Evolutionary conservation across 1,140 invertebrate species (phyloP).

Genomic region (Colletes latitarsis): DNA sequence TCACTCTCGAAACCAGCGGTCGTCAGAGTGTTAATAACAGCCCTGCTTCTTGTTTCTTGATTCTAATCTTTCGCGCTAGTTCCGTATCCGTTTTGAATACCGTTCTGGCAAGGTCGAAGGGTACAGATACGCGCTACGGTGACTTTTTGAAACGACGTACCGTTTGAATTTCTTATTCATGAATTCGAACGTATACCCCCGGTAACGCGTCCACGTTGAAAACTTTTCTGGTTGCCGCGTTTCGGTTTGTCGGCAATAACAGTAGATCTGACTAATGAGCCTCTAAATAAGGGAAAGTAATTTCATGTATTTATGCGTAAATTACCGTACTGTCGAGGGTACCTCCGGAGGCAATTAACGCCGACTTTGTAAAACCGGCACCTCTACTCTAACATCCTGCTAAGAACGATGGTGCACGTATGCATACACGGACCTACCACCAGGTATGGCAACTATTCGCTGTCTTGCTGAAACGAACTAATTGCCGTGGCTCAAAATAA

Average conservation of each 20-base stretch:
- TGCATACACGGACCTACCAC: slow-evolving; percentile 44
- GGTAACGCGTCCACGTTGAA: background rate
- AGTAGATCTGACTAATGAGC: slow-evolving; percentile 80
- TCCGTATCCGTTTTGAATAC: no score
- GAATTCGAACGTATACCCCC: background rate
- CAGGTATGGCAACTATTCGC: slow-evolving; percentile 57
- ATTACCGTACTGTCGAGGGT: slow-evolving; percentile 72
- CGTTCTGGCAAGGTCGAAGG: no score
- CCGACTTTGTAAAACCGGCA: slow-evolving; percentile 75
- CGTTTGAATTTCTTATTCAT: background rate
- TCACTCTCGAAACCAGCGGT: no score
- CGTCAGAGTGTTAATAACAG: no score
- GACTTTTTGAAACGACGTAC: background rate
- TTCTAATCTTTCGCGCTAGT: no score
- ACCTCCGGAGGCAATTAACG: slow-evolving; percentile 78
- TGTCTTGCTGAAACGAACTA: slow-evolving; percentile 61
- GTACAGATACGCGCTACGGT: background rate
- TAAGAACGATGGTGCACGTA: slow-evolving; percentile 41
- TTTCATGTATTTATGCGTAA: slow-evolving; percentile 81
- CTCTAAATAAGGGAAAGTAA: slow-evolving; percentile 80
- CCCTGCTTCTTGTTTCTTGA: no score
- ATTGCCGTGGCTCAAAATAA: slow-evolving; percentile 68
- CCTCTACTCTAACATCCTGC: slow-evolving; percentile 60
- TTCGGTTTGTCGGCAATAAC: slow-evolving; percentile 78
- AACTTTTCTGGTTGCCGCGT: slow-evolving; percentile 44